Base-by-base conservation (phyloP, 2,888 invertebrate species). In the Hybos culiciformis region DNA sequence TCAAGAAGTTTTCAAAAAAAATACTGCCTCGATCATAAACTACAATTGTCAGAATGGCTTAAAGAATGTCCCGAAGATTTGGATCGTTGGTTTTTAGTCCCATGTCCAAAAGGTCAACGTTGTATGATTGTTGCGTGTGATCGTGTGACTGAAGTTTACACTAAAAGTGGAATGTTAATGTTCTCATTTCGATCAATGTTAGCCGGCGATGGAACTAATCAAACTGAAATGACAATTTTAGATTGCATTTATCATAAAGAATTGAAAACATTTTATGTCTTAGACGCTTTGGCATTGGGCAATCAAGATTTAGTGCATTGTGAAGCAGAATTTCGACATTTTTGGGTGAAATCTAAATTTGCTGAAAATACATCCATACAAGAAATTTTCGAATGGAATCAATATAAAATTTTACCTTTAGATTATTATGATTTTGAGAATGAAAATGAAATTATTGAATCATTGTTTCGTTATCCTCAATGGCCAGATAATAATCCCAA, bases 1-100 rank as follows among this genome's bases (percentile, higher is more conserved):
- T 19, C n/a, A 19, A 44, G 23, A 37, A 46, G 45, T 2, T 52
- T 50, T 26, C 41, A 45, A 17, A 36, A 42, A 6, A 54, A 48
- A 33, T 54, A 51, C 11, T 46, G 48, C 23, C 44, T 34, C 9
- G 51, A 49, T 23, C 46, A 51, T 14, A 71, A 77, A 51, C 66
- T 94, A 7, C 94, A 94, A 85, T 59, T 83, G 45, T 93, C 94
- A 0, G 96, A 97, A 64, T 97, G 94, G 94, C 69, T 97, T 60
- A 69, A 82, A 2, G 87, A 94, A 51, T 75, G 82, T 43, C 97
- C 97, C 0, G 69, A 71, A 20, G 80, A 87, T 59, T 73, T 88
- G 41, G 69, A 74, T 5, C 75, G 79, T 39, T 90, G 88, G 87
- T 61, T 74, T 18, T 68, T 82, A 41, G 73, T 81, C 38, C 76